Base-by-base conservation (phyloP, 2,113 vertebrate species). In the Pontoporia blainvillei region DNA sequence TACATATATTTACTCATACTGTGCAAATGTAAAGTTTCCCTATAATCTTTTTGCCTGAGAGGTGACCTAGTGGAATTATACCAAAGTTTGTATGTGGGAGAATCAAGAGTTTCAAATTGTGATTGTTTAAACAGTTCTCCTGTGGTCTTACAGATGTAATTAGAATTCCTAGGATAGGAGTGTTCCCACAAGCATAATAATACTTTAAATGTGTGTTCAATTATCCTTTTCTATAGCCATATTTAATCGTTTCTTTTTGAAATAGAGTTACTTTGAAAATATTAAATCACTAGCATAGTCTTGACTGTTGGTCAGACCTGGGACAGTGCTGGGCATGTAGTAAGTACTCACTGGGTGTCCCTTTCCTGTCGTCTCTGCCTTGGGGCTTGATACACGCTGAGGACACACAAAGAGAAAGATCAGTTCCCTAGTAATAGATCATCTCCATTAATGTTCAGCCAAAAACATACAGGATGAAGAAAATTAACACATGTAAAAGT, bases 81-180 rank as follows among this genome's bases (percentile, higher is more conserved):
- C 90, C 96, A 72, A 69, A 49, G 92, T 97, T 95, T 94, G 91
- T 90, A 73, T 81, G 95, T 86, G 96, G 62, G 69, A 91, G 92
- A 95, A 91, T 95, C 78, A 39, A 49, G 95, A 91, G 78, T 94
- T 96, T 96, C 71, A 93, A 73, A 73, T 87, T 79, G 67, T 96
- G 96, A 97, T 96, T 95, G 96, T 97, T 98, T 97, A 83, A 97
- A 96, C 95, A 97, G 97, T 96, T 93, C 97, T 98, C 82, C 86
- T 97, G 97, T 95, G 96, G 97, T 97, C 97, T 96, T 69, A 91
- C 95, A 95, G 96, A 97, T 97, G 96, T 96, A 96, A 96, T 96
- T 97, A 97, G 97, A 96, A 97, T 98, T 98, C 97, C 96, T 97
- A 66, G 91, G 91, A 64, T 96, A 97, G 96, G 96, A 96, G 96